Base-by-base conservation (phyloP, 30 jellyfish, hydroid and myxozoan genomes). In the Aurelia sp. region DNA sequence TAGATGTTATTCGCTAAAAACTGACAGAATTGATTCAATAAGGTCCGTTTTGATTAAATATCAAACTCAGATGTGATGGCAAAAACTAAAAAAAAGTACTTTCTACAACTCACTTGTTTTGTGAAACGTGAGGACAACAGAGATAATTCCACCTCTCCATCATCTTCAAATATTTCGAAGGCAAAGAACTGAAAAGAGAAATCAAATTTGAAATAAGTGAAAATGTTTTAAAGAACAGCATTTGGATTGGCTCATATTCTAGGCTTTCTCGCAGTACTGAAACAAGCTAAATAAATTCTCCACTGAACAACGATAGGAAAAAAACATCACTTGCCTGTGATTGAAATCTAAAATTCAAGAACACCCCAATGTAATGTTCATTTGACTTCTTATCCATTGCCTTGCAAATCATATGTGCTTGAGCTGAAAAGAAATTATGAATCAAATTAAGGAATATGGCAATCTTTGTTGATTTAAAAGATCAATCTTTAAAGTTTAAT, bases 51-150 rank as follows among this genome's bases (percentile, higher is more conserved):
- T 7, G 50, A 38, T 38, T 4, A 7, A 38, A 38, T 27, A 7
- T 38, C 50, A 38, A 38, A 38, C 55, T 44, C 15, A 44, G 9
- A 13, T 8, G 0, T 8, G 15, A 9, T 44, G 15, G 1, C 15
- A 13, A 21, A 13, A 59, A 13, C 33, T 59, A 0, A 11, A 59
- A 59, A 59, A 9, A 59, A 59, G 4, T 67, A 8, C 51, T 22
- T 31, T 22, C 78, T 17, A 21, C 78, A 67, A 22, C 90, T 18
- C 72, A 91, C 98, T 89, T 66, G 62, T 22, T 84, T 84, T 19
- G 98, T 66, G 67, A 91, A 84, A 71, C 78, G 89, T 20, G 92
- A 77, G 44, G 98, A 91, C 21, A 91, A 82, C 22, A 84, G 87
- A n/a, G 92, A 76, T 11, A 91, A 18, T 15, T 77, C 96, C 11